Base-by-base conservation (phyloP, 1,140 invertebrate genomes). In the Caenorhabditis brenneri region DNA sequence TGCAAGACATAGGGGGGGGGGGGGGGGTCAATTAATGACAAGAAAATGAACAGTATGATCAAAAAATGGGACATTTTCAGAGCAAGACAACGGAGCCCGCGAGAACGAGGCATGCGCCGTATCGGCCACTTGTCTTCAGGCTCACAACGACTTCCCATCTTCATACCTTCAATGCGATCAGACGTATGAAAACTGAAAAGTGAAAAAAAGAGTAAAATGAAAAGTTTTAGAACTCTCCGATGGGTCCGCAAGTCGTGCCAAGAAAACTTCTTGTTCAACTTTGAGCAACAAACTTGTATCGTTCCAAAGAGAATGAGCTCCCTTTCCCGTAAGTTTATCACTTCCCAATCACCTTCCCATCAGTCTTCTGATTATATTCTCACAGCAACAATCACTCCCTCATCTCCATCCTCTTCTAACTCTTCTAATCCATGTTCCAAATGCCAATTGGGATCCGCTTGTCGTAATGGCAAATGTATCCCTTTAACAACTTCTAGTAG, bases 271-370 rank as follows among this genome's bases (percentile, higher is more conserved):
- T 82, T 82, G 49, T 90, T 90, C 84, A 89, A 85, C 83, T 90
- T 90, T 80, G 89, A 91, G 46, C 88, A 88, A 33, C 89, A 90
- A 82, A 84, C 89, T 9, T 90, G 89, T 79, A 88, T 91, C 74
- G 79, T 84, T 49, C 83, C 83, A 22, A 55, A 65, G 74, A 84
- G 58, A 51, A 58, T 74, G 48, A 48, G 46, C 69, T 55, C 74
- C 33, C 83, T 53, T n/a, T 79, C 83, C 36, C 83, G 83, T 84
- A 78, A 49, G 83, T 84, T 31, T n/a, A 7, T 42, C 15, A 24
- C 80, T 83, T 10, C 83, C 85, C 55, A 85, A 58, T 48, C 51
- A 31, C 78, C 39, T 55, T 60, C 53, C 48, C 86, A 39, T 55
- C n/a, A n/a, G n/a, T n/a, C n/a, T n/a, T n/a, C n/a, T n/a, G n/a